Conservation (phyloP, 2,113 vertebrate genomes). For the Glareola pratincola region DNA sequence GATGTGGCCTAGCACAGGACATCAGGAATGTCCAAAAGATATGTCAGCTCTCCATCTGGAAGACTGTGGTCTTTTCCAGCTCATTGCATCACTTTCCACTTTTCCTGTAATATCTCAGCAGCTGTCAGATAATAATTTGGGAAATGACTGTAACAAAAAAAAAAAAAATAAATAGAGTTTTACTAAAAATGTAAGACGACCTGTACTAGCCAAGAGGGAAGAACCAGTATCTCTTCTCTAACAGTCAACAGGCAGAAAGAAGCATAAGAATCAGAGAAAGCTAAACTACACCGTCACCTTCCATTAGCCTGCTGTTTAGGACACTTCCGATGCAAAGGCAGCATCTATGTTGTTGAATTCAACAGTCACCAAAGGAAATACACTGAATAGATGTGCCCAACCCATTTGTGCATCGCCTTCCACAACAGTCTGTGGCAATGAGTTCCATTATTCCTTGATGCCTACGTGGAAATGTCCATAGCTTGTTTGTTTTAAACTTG, state of each 20-base stretch:
- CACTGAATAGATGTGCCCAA: not conserved
- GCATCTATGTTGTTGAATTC: not conserved
- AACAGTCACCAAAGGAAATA: not conserved
- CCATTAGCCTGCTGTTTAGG: not conserved
- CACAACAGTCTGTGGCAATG: not conserved
- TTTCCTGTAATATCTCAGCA: not conserved
- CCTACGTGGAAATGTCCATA: not conserved
- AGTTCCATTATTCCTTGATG: conserved; percentile 2
- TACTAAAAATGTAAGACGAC: not conserved
- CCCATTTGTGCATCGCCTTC: not conserved
- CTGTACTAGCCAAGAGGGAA: not conserved
- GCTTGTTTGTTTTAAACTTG: conserved; percentile 21
- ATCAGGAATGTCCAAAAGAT: not conserved
- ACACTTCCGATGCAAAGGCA: not conserved
- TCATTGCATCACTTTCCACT: not conserved
- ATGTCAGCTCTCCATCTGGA: not conserved
- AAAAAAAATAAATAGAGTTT: not conserved
- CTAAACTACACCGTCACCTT: not conserved
- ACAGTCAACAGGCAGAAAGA: not conserved
- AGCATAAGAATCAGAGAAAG: not conserved
- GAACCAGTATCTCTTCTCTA: not conserved
- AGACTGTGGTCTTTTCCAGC: not conserved
- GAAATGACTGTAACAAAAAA: not conserved
- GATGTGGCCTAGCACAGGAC: not conserved
- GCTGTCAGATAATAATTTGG: not conserved